A percentile compares a stretch with the other conserved stretches of the same genome.
These are phyloP conservation scores for Rhynchomys soricoides DNA, from an alignment of 2,113 vertebrate genomes.

Conservation along the genomic window DNA sequence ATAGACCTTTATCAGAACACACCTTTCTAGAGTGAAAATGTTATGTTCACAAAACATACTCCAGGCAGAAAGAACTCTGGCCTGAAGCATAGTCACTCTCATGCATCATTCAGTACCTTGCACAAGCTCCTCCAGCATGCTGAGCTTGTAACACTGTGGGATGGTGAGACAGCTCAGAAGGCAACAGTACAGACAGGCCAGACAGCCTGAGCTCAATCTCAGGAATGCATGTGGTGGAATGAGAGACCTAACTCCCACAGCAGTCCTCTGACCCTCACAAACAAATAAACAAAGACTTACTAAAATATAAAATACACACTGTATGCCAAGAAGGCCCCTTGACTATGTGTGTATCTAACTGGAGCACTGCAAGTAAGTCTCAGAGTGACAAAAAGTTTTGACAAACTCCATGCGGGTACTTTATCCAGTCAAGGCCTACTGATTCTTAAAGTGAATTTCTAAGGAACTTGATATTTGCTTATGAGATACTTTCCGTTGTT, in stretches of 20 bases:
- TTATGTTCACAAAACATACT: background rate
- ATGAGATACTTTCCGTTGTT: background rate
- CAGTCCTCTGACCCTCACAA: background rate
- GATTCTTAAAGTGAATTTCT: slow-evolving; percentile 19
- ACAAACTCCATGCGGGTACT: background rate
- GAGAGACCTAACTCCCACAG: background rate
- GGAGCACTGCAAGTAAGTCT: background rate
- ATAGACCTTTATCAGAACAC: background rate
- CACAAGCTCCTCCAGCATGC: background rate
- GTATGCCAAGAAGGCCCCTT: background rate
- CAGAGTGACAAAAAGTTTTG: background rate
- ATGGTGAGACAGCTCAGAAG: background rate
- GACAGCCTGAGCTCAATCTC: background rate
- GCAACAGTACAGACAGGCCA: background rate
- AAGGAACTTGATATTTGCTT: slow-evolving; percentile 26
- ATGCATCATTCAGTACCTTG: background rate
- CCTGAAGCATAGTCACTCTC: background rate
- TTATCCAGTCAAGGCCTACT: background rate
- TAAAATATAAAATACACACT: background rate
- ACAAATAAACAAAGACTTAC: background rate
- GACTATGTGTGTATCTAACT: background rate
- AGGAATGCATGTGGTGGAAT: background rate
- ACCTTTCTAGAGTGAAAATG: background rate
- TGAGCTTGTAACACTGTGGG: background rate
- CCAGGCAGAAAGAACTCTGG: background rate